Conservation (phyloP, 35 echinoderm and acorn worm genomes). For the Lytechinus variegatus region DNA sequence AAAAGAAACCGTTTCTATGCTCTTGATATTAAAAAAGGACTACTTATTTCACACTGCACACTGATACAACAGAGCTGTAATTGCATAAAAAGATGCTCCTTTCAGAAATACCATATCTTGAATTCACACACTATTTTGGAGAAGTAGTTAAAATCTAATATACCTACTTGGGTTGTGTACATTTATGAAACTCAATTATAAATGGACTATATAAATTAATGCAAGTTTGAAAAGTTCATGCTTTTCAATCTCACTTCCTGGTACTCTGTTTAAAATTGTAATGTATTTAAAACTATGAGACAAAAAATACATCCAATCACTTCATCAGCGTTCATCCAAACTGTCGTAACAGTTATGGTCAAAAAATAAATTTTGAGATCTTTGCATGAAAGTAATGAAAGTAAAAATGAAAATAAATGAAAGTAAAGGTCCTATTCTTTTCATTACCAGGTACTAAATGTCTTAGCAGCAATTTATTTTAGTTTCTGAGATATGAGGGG, state of each 20-base stretch:
- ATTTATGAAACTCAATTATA: not conserved
- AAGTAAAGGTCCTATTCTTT: too few species aligned
- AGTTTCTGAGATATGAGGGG: too few species aligned
- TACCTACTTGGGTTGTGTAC: not conserved
- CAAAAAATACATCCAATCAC: not conserved
- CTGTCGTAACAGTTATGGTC: too few species aligned
- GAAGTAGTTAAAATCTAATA: not conserved
- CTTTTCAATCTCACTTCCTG: not conserved
- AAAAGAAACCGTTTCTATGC: not conserved
- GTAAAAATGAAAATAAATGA: too few species aligned
- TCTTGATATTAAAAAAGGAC: not conserved
- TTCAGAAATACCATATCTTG: not conserved
- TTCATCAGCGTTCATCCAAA: not conserved
- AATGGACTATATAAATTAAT: not conserved
- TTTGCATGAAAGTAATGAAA: too few species aligned
- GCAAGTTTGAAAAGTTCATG: not conserved
- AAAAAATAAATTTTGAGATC: too few species aligned
- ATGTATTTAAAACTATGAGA: not conserved
- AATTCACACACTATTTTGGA: constrained; percentile 12
- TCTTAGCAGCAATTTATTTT: too few species aligned
- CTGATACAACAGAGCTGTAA: not conserved
- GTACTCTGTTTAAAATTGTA: not conserved
- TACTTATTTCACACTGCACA: not conserved
- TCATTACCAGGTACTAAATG: too few species aligned
- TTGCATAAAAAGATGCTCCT: constrained; percentile 16